Base-by-base conservation (phyloP, 1,140 invertebrate genomes). In the Oedothorax gibbosus region DNA sequence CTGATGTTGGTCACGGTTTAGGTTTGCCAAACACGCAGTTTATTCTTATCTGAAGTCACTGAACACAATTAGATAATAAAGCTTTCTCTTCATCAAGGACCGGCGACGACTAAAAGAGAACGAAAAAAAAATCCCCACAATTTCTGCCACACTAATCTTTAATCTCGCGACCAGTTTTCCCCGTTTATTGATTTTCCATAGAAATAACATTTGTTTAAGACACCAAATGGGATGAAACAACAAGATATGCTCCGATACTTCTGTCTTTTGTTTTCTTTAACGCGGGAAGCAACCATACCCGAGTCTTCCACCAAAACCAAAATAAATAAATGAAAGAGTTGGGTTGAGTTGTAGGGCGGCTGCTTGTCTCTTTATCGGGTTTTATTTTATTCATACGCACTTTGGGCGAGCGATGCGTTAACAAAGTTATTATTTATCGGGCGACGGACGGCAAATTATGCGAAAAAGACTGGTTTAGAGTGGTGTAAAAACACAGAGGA, bases 201-300 rank as follows among this genome's bases (percentile, higher is more conserved):
- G 80, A 68, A 82, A 82, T 82, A 82, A 82, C 80, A 82, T 82
- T 82, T 82, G 80, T 82, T 82, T 82, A 82, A 82, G 80, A 82
- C 80, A 71, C 80, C 80, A 82, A 82, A 82, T 82, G 80, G 80
- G 57, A 82, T 82, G 80, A 82, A 82, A 82, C 80, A 73, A 82
- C 80, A 82, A 82, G 80, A 82, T 82, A 82, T 82, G 57, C 73
- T 82, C 35, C 80, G 69, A 73, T 73, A 82, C 80, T 82, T 73
- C 12, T 54, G 68, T 69, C 35, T 35, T 82, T 82, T 82, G 69
- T 73, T 82, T 82, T 82, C 80, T 73, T 82, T 35, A 35, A 35
- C 35, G 54, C 54, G 14, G 66, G 20, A 21, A 35, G 35, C 35
- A 35, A 77, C 57, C 20, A 21, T 56, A 35, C 73, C 57, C 62